These are phyloP conservation scores for Marmota monax DNA, from an alignment of 2,113 vertebrate species.

Conservation along the genomic window DNA sequence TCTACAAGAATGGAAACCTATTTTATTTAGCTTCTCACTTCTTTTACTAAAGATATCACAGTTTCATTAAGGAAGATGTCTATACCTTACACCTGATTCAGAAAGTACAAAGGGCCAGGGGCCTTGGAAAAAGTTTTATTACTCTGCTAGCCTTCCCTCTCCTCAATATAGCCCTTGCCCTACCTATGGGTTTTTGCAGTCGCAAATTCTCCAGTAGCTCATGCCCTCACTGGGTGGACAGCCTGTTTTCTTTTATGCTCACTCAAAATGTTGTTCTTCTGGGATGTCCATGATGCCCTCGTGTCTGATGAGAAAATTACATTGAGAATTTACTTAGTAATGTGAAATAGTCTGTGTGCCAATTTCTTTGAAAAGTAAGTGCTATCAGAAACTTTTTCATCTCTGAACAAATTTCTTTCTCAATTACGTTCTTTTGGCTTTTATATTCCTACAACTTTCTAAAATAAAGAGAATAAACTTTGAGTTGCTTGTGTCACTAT, in stretches of 20 bases:
- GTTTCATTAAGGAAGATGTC: not conserved
- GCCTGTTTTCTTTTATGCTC: not conserved
- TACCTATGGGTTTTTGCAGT: not conserved
- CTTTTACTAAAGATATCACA: not conserved
- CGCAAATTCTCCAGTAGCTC: not conserved
- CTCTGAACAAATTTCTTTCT: conserved; percentile 12
- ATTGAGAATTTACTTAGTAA: not conserved
- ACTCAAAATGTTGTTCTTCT: not conserved
- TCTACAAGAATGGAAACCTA: not conserved
- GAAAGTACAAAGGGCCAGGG: not conserved
- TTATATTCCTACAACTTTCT: not conserved
- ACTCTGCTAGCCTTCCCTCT: not conserved
- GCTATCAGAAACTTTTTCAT: not conserved
- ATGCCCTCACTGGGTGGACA: not conserved
- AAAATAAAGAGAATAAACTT: not conserved
- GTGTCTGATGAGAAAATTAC: not conserved
- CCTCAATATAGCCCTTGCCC: not conserved
- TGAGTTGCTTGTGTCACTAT: no score
- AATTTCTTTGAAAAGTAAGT: not conserved
- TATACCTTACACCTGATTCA: not conserved
- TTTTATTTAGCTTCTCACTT: not conserved
- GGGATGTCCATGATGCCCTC: not conserved
- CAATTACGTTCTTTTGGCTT: not conserved
- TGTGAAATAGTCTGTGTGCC: not conserved
- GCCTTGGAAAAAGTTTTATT: not conserved